Evolutionary conservation across 1,140 invertebrate genomes (phyloP), one percentile per base, ranked within the genome.

Genomic region (Tigriopus japonicus): DNA sequence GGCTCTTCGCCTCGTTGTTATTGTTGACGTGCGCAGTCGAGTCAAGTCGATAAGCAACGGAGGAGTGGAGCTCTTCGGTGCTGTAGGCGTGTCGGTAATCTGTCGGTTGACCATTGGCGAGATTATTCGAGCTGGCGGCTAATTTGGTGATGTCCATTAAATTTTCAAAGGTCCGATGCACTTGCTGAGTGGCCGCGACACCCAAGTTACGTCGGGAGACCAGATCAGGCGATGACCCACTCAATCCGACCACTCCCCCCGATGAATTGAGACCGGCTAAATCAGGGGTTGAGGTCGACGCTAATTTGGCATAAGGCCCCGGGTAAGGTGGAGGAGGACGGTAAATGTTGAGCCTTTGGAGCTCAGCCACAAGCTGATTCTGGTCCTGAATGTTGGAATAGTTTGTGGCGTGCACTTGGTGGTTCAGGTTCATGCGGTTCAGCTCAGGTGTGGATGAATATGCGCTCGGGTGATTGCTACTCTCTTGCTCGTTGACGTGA

Each of bases 311-410:
- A 2, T 81, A 74, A 66, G 77, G 78, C 0, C 80, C 79, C 0
- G 84, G 83, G 71, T 88, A 88, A 0, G 86, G 85, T 7, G 76
- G 76, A 0, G 86, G 86, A 1, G 74, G 84, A 71, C 87, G 87
- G 67, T 80, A 84, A 10, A 86, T 74, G 65, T 83, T 81, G 51
- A 84, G 73, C 65, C 67, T 58, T 23, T 58, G 55, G 17, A 58
- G 55, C 55, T 58, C 55, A 13, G 55, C 55, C 15, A 58, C 35
- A 42, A 58, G 35, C 42, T 58, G 55, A 28, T 58, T 41, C 42
- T 41, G 55, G 14, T 13, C 41, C 3, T 14, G 28, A 14, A 40
- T 28, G 6, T 58, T 13, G 17, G 24, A 41, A 10, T 21, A 15
- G 21, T 49, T 15, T 3, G n/a, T 21, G 21, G n/a, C n/a, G 45